Evolutionary conservation across 2,113 vertebrate species (phyloP).

Genomic region (Talpa occidentalis): DNA sequence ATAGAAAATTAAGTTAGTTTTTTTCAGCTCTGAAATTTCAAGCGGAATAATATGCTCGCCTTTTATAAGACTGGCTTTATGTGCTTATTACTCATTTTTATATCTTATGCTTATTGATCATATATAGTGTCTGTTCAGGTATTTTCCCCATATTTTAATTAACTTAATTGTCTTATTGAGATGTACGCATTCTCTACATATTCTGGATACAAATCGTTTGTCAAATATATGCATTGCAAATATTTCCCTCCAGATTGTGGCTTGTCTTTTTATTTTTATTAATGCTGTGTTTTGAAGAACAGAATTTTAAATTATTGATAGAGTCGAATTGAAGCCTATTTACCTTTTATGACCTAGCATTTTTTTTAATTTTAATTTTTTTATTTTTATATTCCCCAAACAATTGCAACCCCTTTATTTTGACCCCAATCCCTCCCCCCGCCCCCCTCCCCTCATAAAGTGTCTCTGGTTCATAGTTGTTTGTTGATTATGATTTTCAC

Average conservation of each 20-base stretch:
- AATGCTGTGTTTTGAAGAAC: neutral
- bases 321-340: neutral
- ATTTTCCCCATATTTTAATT: neutral
- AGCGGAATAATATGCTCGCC: neutral
- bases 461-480: too few species aligned
- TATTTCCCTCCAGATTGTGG: neutral
- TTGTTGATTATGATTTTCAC: too few species aligned
- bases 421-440: too few species aligned
- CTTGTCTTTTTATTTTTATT: slow-evolving; percentile 16
- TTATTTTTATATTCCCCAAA: too few species aligned
- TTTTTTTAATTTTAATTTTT: too few species aligned
- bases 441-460: too few species aligned
- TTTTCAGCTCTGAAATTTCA: neutral
- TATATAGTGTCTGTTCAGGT: neutral
- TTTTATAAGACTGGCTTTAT: neutral
- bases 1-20: neutral
- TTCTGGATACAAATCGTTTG: neutral
- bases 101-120: neutral
- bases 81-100: neutral
- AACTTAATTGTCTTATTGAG: neutral
- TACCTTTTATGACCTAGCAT: neutral
- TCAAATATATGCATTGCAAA: neutral
- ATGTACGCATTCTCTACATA: neutral
- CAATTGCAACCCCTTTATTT: too few species aligned
- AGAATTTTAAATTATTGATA: neutral